These are phyloP conservation scores for Vespertilio murinus DNA, from an alignment of 2,797 vertebrate species.

Conservation along the genomic window DNA sequence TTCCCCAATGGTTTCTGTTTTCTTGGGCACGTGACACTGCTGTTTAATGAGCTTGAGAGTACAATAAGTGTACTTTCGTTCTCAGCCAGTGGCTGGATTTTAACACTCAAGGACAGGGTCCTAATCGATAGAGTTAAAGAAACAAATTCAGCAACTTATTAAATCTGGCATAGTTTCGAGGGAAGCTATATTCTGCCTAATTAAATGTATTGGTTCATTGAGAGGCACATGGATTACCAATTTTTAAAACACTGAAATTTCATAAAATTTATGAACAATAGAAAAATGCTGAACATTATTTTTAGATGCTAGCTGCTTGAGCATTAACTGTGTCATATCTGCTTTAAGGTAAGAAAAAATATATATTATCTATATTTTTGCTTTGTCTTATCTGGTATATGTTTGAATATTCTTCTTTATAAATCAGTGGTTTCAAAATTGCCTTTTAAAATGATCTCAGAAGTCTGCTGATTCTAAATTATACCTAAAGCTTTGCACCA, in stretches of 20 bases:
- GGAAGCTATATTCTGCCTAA: constrained; percentile 18
- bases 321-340: constrained; percentile 58
- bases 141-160: constrained; percentile 44
- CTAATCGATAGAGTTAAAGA: constrained; percentile 24
- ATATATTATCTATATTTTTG: constrained; percentile 10
- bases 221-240: constrained; percentile 15
- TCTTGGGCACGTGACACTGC: constrained; percentile 26
- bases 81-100: constrained; percentile 46
- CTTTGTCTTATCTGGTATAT: constrained; percentile 35
- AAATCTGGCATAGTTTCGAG: not conserved
- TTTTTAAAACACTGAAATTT: constrained; percentile 56
- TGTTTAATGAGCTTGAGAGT: constrained; percentile 23
- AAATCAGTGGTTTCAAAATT: constrained; percentile 45
- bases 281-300: constrained; percentile 64
- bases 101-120: constrained; percentile 33
- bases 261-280: constrained; percentile 52
- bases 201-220: constrained; percentile 3
- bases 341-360: constrained; percentile 43
- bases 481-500: constrained; percentile 21
- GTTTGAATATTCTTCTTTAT: constrained; percentile 42
- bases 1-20: constrained; percentile 33
- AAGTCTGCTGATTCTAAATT: constrained; percentile 35
- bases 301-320: constrained; percentile 64
- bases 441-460: constrained; percentile 51
- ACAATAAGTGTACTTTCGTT: constrained; percentile 27